Percentiles rank a stretch among this genome's conserved stretches.
Evolutionary conservation across 2,113 vertebrate species (phyloP).

Genomic region (Sylvia atricapilla): DNA sequence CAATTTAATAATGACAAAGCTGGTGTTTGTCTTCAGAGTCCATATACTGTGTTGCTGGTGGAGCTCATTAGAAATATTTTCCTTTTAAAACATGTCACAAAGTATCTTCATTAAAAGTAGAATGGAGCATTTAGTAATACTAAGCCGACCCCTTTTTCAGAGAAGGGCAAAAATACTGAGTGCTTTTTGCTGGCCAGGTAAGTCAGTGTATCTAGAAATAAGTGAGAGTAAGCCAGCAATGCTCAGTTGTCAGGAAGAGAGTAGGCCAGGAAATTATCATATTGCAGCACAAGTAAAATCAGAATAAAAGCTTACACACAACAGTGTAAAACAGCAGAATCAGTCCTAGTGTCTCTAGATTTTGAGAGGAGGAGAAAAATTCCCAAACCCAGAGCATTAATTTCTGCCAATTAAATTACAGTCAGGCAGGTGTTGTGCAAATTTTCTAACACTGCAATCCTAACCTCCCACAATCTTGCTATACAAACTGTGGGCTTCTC

Average conservation of each 20-base stretch:
- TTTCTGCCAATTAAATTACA: constrained; percentile 64
- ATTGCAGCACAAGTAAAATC: neutral
- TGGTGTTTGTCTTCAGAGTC: neutral
- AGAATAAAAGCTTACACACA: neutral
- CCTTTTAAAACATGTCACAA: neutral
- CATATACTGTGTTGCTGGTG: neutral
- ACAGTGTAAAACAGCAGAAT: neutral
- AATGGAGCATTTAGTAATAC: neutral
- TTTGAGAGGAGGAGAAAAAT: neutral
- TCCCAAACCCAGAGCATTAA: constrained; percentile 25
- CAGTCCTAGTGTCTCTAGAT: neutral
- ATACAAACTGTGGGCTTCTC: constrained; percentile 67
- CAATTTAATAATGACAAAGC: neutral
- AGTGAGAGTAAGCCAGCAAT: neutral
- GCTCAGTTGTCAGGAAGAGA: neutral
- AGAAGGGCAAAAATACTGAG: neutral
- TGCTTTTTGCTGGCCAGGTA: neutral
- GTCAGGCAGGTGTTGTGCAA: constrained; percentile 65
- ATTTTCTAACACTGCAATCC: constrained; percentile 61
- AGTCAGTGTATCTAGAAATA: neutral
- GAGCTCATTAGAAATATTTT: neutral
- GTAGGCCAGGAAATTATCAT: neutral
- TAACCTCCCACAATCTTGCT: constrained; percentile 69
- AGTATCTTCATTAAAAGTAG: neutral
- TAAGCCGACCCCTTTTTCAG: neutral